These are phyloP conservation scores for Cheirogaleus medius DNA, from an alignment of 2,113 vertebrate species.

Conservation along the genomic window DNA sequence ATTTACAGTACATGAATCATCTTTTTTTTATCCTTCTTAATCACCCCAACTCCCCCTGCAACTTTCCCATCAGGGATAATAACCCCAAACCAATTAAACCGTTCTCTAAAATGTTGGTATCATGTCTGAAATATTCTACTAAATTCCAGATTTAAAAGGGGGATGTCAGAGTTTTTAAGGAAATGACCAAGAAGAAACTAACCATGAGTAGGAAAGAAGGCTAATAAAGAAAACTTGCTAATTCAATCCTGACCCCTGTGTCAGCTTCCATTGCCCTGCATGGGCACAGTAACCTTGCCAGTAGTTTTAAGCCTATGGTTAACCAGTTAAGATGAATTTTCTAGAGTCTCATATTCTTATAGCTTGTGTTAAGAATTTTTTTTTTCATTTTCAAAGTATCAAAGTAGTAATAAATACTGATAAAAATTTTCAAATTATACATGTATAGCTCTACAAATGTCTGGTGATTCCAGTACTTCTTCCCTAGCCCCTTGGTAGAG, in stretches of 20 bases:
- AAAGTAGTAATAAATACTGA: not conserved
- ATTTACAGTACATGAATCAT: conserved; percentile 71
- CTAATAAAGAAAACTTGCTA: not conserved
- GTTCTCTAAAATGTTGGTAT: conserved; percentile 1
- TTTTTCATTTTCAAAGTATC: not conserved
- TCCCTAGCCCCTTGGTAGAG: not conserved
- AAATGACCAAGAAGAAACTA: not conserved
- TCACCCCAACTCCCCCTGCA: not conserved
- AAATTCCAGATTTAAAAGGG: not conserved
- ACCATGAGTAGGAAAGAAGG: not conserved
- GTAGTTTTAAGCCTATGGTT: not conserved
- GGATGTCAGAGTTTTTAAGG: not conserved
- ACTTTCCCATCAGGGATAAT: not conserved
- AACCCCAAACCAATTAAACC: not conserved
- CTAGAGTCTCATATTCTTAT: not conserved
- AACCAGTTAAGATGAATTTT: not conserved
- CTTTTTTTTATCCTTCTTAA: not conserved
- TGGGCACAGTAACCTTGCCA: not conserved
- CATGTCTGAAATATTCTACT: not conserved
- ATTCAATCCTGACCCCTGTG: not conserved
- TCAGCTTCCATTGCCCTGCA: not conserved
- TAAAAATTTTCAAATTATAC: not conserved
- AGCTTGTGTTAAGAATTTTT: not conserved
- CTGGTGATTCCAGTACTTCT: not conserved
- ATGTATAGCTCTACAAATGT: not conserved